Percentiles rank a stretch among this genome's conserved stretches.
phyloP scores from a whole-genome alignment of 2,797 vertebrate genomes.

The Tamandua tetradactyla region DNA sequence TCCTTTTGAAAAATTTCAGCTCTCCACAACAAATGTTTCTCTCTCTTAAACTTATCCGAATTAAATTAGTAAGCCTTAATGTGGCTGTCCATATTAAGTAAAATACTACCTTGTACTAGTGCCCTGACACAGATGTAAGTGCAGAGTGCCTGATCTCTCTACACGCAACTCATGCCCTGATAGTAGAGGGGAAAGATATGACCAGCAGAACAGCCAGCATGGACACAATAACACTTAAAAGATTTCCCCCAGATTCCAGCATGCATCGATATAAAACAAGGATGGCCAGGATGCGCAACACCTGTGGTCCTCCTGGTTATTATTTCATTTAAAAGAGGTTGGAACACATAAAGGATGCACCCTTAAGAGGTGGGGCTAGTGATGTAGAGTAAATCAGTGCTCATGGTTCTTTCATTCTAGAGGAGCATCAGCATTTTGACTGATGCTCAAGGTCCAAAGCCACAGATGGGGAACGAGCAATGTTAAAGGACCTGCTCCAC shows the following conservation, averaged over 20 bases:
- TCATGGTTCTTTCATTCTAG: background rate
- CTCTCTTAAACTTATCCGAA: background rate
- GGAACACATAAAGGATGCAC: background rate
- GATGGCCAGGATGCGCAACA: background rate
- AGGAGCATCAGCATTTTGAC: background rate
- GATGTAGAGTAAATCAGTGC: background rate
- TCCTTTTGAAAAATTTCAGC: conserved; percentile 20
- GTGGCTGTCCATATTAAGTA: background rate
- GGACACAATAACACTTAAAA: background rate
- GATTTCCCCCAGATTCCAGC: background rate
- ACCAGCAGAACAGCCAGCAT: background rate
- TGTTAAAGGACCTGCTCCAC: background rate
- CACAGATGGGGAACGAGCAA: background rate
- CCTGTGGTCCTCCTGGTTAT: background rate
- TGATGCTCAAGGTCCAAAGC: background rate
- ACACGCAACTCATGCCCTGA: background rate
- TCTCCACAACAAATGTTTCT: background rate
- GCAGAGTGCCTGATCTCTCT: background rate
- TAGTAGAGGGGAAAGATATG: background rate
- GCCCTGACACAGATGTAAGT: background rate
- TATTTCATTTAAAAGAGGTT: background rate
- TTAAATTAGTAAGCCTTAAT: background rate
- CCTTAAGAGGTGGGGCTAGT: background rate
- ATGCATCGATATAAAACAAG: background rate
- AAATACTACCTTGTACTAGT: background rate